These are phyloP conservation scores for Aleiodes leptofemur DNA, from an alignment of 2,888 invertebrate species.

Conservation along the genomic window DNA sequence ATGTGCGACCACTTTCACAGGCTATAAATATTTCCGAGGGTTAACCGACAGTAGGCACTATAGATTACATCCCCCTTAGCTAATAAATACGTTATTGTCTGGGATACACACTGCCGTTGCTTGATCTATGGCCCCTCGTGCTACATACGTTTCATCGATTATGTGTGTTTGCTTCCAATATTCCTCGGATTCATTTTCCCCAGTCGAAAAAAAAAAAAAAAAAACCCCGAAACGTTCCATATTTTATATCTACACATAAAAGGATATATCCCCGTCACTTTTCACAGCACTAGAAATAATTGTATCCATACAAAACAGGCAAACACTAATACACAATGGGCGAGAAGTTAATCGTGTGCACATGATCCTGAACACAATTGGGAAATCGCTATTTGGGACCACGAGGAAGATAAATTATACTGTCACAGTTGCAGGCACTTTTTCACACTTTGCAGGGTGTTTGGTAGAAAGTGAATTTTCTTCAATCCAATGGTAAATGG, in stretches of 20 bases:
- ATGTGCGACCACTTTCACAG: conserved; percentile 36
- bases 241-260: conserved; percentile 8
- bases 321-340: not conserved
- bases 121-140: conserved; percentile 56
- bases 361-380: not conserved
- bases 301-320: no score
- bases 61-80: conserved; percentile 64
- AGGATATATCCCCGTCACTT: conserved; percentile 28
- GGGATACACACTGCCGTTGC: conserved; percentile 39
- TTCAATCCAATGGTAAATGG: not conserved
- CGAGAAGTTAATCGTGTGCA: conserved; percentile 21
- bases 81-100: conserved; percentile 68
- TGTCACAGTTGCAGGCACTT: conserved; percentile 1
- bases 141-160: conserved; percentile 42
- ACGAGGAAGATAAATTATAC: not conserved
- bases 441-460: not conserved
- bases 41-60: conserved; percentile 64
- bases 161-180: conserved; percentile 26
- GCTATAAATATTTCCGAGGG: conserved; percentile 66
- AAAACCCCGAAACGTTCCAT: not conserved
- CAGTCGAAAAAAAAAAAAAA: not conserved
- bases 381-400: no score
- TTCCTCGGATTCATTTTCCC: conserved; percentile 38
- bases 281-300: not conserved
- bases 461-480: not conserved